A percentile compares a stretch with the other conserved stretches of the same genome.
Conservation (phyloP, 1,140 invertebrate genomes). For the Danaus plexippus region DNA sequence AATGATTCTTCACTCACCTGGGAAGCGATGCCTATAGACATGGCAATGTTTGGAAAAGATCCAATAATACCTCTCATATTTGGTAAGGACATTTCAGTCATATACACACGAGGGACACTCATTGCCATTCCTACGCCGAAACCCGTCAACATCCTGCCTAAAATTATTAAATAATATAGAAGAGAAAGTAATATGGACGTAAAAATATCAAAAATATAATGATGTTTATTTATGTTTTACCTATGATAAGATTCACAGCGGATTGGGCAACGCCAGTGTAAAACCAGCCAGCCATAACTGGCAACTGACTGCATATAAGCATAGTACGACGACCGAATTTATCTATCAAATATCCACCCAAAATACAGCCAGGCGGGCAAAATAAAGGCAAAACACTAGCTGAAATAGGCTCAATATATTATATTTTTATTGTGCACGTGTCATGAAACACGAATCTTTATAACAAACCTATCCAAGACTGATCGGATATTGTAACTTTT, state of each 20-base stretch:
- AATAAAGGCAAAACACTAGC: constrained; percentile 69
- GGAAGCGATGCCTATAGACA: constrained; percentile 71
- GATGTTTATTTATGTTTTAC: constrained; percentile 18
- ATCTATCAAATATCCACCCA: constrained; percentile 73
- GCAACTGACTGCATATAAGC: constrained; percentile 30
- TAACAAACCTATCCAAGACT: constrained; percentile 70
- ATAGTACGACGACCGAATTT: constrained; percentile 67
- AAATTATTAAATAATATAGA: constrained; percentile 4
- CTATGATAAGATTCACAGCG: constrained; percentile 33
- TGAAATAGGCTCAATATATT: constrained; percentile 29
- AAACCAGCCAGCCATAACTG: constrained; percentile 35
- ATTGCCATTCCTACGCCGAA: constrained; percentile 72
- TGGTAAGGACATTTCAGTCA: constrained; percentile 73
- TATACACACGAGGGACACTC: constrained; percentile 73
- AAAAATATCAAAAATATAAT: too few species aligned
- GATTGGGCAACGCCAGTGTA: constrained; percentile 27
- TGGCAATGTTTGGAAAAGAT: constrained; percentile 74
- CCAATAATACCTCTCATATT: constrained; percentile 74
- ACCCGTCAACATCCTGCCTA: constrained; percentile 61
- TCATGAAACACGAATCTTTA: too few species aligned
- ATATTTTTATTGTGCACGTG: too few species aligned
- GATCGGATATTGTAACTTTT: constrained; percentile 40
- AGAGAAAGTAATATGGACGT: too few species aligned
- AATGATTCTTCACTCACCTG: constrained; percentile 26
- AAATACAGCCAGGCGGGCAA: constrained; percentile 69